A percentile compares a stretch with the other conserved stretches of the same genome.
Conservation (phyloP, 2,113 vertebrate species). For the Strigops habroptila region DNA sequence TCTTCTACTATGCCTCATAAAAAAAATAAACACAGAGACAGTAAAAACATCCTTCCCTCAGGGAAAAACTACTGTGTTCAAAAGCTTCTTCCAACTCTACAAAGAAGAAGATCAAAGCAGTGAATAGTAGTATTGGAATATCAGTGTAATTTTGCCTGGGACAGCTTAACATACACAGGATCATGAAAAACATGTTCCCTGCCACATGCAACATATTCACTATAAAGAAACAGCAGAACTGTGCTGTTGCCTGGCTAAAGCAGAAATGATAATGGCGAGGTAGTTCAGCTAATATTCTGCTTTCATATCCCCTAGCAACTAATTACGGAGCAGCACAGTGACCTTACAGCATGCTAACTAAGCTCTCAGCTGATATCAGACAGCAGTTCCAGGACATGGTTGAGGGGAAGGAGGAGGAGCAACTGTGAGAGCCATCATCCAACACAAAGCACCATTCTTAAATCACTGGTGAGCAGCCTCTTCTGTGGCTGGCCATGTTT, state of each 20-base stretch:
- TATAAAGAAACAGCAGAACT: neutral
- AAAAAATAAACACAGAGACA: neutral
- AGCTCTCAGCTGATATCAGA: neutral
- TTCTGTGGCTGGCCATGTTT: neutral
- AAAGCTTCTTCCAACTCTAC: neutral
- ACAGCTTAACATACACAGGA: neutral
- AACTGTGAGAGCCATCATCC: accelerated
- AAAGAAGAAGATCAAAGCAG: neutral
- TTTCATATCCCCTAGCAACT: constrained; percentile 50
- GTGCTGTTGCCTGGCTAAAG: constrained; percentile 15
- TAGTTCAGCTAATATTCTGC: constrained; percentile 27
- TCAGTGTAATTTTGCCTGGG: neutral
- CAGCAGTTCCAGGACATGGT: neutral
- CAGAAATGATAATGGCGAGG: neutral
- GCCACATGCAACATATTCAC: neutral
- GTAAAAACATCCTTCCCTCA: neutral
- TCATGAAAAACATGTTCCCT: neutral
- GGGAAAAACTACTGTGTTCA: neutral
- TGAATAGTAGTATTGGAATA: neutral
- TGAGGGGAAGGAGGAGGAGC: neutral
- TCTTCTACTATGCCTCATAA: neutral
- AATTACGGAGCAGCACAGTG: neutral
- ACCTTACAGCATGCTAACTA: neutral
- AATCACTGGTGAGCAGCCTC: neutral
- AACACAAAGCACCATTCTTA: neutral